phyloP scores from a whole-genome alignment of 2,797 vertebrate genomes.

The Eulemur albifrons region DNA sequence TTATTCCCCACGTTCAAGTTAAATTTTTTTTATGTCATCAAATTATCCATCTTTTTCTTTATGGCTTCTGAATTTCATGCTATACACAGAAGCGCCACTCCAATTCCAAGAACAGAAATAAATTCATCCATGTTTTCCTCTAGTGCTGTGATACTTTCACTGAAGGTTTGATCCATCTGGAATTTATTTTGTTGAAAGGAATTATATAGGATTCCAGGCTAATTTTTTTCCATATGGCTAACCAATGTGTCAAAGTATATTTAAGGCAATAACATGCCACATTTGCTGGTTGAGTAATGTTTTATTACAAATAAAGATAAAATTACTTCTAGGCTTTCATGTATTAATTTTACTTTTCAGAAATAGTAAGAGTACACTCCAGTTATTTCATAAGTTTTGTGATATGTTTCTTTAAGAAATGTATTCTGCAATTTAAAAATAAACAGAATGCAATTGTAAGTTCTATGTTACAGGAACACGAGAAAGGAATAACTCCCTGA shows the following conservation, averaged over 20 bases:
- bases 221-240: neutral
- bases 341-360: neutral
- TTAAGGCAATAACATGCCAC: neutral
- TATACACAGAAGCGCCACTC: neutral
- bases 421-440: neutral
- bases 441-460: neutral
- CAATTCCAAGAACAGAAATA: neutral
- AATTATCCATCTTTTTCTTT: constrained; percentile 4
- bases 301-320: constrained; percentile 22
- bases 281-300: neutral
- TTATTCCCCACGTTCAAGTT: constrained; percentile 8
- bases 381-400: neutral
- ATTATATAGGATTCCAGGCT: neutral
- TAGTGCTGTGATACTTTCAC: neutral
- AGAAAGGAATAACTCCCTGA: neutral
- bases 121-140: neutral
- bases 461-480: neutral
- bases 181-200: constrained; percentile 41
- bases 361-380: neutral
- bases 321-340: neutral
- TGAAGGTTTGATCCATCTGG: neutral
- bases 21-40: neutral
- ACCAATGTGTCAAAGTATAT: neutral
- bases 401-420: neutral
- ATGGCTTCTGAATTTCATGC: neutral